phyloP scores from a whole-genome alignment of 2,113 vertebrate species.

The Zootoca vivipara region DNA sequence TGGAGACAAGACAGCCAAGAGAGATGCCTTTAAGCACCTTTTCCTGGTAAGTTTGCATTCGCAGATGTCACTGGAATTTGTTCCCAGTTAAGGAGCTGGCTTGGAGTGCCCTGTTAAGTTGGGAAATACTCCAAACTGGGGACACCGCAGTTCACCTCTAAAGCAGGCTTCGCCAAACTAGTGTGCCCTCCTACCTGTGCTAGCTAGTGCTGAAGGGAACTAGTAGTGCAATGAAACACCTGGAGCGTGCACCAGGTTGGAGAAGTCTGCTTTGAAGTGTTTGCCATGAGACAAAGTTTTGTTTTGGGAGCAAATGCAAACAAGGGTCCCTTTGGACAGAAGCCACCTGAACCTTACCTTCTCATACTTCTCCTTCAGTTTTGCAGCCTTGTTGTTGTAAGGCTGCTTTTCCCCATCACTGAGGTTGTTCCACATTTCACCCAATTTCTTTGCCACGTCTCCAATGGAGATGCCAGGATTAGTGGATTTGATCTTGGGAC shows the following conservation, averaged over 20 bases:
- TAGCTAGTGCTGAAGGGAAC: no score
- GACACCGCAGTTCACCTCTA: neutral
- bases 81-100: neutral
- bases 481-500: slow-evolving; percentile 88
- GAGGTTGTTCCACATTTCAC: slow-evolving; percentile 89
- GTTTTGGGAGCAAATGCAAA: neutral
- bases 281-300: neutral
- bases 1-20: no score
- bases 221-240: no score
- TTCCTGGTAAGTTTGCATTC: neutral
- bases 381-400: slow-evolving; percentile 86
- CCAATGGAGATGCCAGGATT: slow-evolving; percentile 86
- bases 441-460: slow-evolving; percentile 87
- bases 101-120: neutral
- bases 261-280: neutral
- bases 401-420: slow-evolving; percentile 86
- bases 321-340: neutral
- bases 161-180: neutral
- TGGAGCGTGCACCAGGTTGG: no score
- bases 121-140: neutral
- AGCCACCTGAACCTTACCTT: slow-evolving; percentile 75
- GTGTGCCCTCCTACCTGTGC: no score
- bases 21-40: neutral
- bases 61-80: neutral
- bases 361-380: slow-evolving; percentile 91